Conservation (phyloP, 2,797 vertebrate species). For the Pteronotus mesoamericanus region DNA sequence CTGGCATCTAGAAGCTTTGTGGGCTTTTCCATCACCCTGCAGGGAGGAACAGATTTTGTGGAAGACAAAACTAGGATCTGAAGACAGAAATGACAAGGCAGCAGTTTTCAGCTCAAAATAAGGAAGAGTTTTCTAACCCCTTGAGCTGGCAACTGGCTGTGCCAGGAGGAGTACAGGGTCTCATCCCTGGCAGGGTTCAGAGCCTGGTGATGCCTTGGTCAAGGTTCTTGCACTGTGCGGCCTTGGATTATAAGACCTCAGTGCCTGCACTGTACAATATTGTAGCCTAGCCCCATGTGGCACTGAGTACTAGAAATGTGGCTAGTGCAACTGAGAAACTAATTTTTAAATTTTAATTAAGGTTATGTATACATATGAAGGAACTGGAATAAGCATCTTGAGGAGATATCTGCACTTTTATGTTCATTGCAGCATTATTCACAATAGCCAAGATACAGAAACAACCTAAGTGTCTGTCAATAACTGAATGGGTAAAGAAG, state of each 20-base stretch:
- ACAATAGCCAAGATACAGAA: not conserved
- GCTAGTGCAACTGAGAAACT: not conserved
- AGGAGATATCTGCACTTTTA: not conserved
- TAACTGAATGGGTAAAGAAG: not conserved
- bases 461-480: not conserved
- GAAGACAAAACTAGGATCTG: not conserved
- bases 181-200: not conserved
- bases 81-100: not conserved
- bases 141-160: not conserved
- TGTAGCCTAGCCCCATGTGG: not conserved
- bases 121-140: not conserved
- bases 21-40: not conserved
- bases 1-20: not conserved
- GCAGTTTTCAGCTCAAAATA: not conserved
- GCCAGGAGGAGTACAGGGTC: too few relatives aligned
- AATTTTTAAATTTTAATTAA: not conserved
- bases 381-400: not conserved
- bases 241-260: not conserved
- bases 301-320: not conserved
- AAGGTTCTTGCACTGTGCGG: not conserved
- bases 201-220: not conserved
- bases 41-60: not conserved
- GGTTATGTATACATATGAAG: not conserved
- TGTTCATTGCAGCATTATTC: not conserved
- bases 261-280: not conserved